These are phyloP conservation scores for Brachypodius melanocephalos DNA, from an alignment of 2,113 vertebrate genomes.

Conservation along the genomic window DNA sequence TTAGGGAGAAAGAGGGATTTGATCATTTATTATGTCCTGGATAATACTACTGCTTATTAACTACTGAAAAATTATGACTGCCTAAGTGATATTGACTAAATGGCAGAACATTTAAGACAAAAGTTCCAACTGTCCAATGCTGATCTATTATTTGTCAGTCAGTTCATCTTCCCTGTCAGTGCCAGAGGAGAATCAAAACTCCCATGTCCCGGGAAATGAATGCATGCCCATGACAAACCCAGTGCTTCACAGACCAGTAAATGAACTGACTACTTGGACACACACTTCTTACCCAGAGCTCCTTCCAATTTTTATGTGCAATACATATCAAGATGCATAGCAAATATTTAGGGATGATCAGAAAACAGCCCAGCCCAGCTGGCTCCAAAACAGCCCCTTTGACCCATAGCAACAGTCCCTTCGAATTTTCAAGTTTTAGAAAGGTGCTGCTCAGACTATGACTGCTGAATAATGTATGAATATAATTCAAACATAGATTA, in stretches of 20 bases:
- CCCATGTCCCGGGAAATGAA: not conserved
- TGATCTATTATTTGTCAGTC: not conserved
- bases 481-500: not conserved
- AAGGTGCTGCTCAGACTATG: not conserved
- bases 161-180: not conserved
- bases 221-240: fast-evolving
- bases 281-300: not conserved
- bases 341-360: not conserved
- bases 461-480: not conserved
- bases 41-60: not conserved
- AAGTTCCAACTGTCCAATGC: not conserved
- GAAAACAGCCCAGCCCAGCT: not conserved
- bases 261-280: not conserved
- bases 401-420: fast-evolving
- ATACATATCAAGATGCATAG: not conserved
- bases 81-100: not conserved
- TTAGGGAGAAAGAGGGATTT: not conserved
- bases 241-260: not conserved
- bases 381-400: not conserved
- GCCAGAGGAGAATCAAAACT: not conserved
- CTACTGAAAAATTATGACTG: not conserved
- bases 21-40: not conserved
- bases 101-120: not conserved
- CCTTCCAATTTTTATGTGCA: not conserved
- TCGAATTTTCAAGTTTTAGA: not conserved